phyloP scores from a whole-genome alignment of 2,113 vertebrate species.

The Hylia prasina region DNA sequence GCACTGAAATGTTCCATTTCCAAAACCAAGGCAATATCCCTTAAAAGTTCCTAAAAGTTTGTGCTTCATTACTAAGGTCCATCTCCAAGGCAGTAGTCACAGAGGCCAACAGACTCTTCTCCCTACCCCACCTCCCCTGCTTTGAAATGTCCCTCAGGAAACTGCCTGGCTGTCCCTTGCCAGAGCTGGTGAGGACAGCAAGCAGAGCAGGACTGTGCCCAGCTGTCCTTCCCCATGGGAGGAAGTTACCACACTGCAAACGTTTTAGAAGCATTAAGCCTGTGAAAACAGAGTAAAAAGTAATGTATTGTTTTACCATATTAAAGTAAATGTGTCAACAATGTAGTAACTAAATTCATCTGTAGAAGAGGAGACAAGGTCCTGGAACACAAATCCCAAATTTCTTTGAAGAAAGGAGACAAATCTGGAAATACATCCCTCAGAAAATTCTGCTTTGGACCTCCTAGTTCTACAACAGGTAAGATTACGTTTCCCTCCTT shows the following conservation, averaged over 20 bases:
- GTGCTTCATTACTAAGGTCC: neutral
- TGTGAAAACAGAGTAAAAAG: neutral
- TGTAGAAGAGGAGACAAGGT: neutral
- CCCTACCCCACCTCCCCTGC: neutral
- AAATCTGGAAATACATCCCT: neutral
- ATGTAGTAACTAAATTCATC: neutral
- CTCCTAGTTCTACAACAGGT: neutral
- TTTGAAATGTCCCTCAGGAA: neutral
- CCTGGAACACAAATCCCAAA: neutral
- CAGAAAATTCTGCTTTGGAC: neutral
- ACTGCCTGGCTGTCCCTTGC: neutral
- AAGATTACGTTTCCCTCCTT: neutral
- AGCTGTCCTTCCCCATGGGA: neutral
- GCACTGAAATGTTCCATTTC: neutral
- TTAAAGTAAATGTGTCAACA: neutral
- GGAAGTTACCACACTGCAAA: neutral
- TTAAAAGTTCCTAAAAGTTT: neutral
- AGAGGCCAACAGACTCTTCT: neutral
- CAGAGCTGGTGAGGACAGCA: neutral
- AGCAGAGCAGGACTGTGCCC: neutral
- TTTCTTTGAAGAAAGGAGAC: neutral
- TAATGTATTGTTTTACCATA: neutral
- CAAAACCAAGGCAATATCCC: neutral
- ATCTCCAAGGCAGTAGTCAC: neutral
- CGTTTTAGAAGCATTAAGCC: neutral